phyloP scores from a whole-genome alignment of 1,140 invertebrate genomes.

The Sycophila sp. region DNA sequence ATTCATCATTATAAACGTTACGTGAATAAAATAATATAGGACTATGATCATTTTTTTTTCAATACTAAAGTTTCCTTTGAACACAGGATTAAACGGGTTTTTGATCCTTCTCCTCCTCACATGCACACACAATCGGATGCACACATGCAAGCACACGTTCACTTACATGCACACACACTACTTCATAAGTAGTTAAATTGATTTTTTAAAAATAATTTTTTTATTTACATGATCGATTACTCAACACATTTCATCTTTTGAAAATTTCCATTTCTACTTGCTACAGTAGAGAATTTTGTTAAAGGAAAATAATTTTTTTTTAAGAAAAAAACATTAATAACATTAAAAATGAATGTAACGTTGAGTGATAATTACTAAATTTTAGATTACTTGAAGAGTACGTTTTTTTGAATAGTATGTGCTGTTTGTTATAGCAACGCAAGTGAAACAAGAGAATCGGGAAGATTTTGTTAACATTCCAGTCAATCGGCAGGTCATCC shows the following conservation, averaged over 20 bases:
- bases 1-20: not conserved
- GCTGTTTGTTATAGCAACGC: conserved; percentile 65
- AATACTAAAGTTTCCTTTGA: conserved; percentile 53
- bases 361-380: not conserved
- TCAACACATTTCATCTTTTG: no score
- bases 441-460: conserved; percentile 63
- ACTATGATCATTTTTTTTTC: not conserved
- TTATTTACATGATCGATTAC: no score
- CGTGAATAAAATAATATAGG: not conserved
- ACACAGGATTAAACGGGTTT: conserved; percentile 60
- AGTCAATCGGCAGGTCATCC: conserved; percentile 60
- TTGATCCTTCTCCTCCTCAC: not conserved
- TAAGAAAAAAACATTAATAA: no score
- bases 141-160: no score
- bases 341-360: not conserved
- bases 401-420: conserved; percentile 59
- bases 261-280: no score
- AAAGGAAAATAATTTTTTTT: no score
- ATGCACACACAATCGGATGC: no score
- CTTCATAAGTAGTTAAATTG: no score
- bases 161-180: no score
- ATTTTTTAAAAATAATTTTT: no score
- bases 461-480: conserved; percentile 54
- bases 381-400: no score
- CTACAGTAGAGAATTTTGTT: no score